Conservation (phyloP, 2,888 invertebrate species). For the Drosophila quasianomalipes region DNA sequence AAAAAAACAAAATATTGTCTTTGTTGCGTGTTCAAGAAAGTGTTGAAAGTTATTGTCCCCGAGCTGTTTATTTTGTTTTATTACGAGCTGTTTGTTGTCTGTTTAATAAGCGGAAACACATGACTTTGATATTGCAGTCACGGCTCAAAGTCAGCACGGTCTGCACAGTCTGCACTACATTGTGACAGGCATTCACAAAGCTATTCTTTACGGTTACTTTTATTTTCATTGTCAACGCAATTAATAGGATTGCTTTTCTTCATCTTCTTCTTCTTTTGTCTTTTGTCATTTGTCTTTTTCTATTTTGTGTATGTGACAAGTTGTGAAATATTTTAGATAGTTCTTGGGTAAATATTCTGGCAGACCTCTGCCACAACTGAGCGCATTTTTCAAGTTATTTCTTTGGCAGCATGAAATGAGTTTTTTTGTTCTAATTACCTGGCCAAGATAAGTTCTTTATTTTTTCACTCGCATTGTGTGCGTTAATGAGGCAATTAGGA, state of each 20-base stretch:
- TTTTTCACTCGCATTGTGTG: slow-evolving; percentile 27
- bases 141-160: slow-evolving; percentile 21
- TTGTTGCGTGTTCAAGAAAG: slow-evolving; percentile 67
- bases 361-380: slow-evolving; percentile 12
- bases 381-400: slow-evolving; percentile 34
- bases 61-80: slow-evolving; percentile 19
- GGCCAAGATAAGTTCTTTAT: slow-evolving; percentile 39
- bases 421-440: slow-evolving; percentile 65
- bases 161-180: slow-evolving; percentile 9
- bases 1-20: slow-evolving; percentile 1
- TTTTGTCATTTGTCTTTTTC: slow-evolving; percentile 15
- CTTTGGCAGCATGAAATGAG: slow-evolving; percentile 40
- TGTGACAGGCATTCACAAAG: slow-evolving; percentile 27
- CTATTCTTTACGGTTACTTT: slow-evolving; percentile 39
- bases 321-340: slow-evolving; percentile 15
- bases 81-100: slow-evolving; percentile 48
- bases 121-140: slow-evolving; percentile 42
- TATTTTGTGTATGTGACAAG: slow-evolving; percentile 20
- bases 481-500: slow-evolving; percentile 65
- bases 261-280: slow-evolving; percentile 10
- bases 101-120: slow-evolving; percentile 66
- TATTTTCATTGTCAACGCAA: slow-evolving; percentile 56
- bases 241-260: slow-evolving; percentile 32
- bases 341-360: slow-evolving; percentile 11
- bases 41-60: slow-evolving; percentile 64